Percentiles rank a stretch among this genome's conserved stretches.
Conservation (phyloP, 2,888 invertebrate species). For the Eilema depressum region DNA sequence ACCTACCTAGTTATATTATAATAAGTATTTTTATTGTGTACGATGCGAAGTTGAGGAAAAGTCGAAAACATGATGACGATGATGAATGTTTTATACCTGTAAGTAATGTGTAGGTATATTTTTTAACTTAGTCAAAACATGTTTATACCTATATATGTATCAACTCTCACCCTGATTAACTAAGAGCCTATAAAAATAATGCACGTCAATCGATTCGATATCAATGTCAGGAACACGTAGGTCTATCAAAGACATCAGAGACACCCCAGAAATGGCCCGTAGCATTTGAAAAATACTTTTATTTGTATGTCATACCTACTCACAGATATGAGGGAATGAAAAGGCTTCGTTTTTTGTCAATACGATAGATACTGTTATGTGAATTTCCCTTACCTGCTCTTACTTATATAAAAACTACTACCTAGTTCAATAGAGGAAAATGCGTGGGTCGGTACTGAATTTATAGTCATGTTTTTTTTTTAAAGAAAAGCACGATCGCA, state of each 20-base stretch:
- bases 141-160: too few relatives aligned
- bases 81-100: too few relatives aligned
- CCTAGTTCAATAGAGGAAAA: background rate
- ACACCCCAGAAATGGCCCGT: background rate
- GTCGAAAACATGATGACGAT: too few relatives aligned
- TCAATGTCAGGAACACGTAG: conserved; percentile 5
- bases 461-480: background rate
- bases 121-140: too few relatives aligned
- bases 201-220: background rate
- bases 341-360: conserved; percentile 7
- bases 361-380: background rate
- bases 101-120: too few relatives aligned
- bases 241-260: conserved; percentile 11
- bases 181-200: background rate
- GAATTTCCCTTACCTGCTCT: background rate
- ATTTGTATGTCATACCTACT: conserved; percentile 8
- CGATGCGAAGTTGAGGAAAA: too few relatives aligned
- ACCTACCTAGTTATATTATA: too few relatives aligned
- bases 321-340: conserved; percentile 16
- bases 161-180: background rate
- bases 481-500: too few relatives aligned
- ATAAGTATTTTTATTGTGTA: too few relatives aligned
- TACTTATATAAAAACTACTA: background rate
- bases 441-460: background rate
- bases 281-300: conserved; percentile 2